Conservation (phyloP, 2,888 invertebrate genomes). For the Drosophila neotestacea region DNA sequence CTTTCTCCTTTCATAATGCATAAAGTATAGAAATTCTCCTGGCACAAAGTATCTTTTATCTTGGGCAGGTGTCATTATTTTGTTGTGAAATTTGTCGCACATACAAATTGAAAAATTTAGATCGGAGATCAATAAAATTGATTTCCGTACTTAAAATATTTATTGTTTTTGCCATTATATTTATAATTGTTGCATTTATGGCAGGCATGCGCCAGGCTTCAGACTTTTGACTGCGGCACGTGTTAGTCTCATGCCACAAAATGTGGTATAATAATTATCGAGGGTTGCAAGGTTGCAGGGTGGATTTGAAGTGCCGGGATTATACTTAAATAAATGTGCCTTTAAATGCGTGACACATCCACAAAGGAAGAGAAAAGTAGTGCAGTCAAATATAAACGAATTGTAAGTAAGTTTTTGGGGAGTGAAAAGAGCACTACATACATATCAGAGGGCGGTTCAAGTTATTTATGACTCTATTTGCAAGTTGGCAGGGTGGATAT, state of each 20-base stretch:
- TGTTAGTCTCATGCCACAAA: conserved; percentile 25
- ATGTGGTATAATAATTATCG: conserved; percentile 30
- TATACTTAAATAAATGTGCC: conserved; percentile 38
- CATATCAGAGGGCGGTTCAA: conserved; percentile 23
- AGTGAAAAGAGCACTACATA: conserved; percentile 7
- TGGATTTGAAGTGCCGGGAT: conserved; percentile 45
- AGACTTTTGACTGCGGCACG: conserved; percentile 54
- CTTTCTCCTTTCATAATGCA: neutral
- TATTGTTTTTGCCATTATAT: conserved; percentile 11
- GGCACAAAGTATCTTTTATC: conserved; percentile 11
- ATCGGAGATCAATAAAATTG: conserved; percentile 48
- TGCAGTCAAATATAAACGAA: conserved; percentile 30
- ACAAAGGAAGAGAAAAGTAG: conserved; percentile 19
- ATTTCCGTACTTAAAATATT: conserved; percentile 22
- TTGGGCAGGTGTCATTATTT: conserved; percentile 42
- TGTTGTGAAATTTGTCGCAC: conserved; percentile 20
- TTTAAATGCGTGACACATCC: conserved; percentile 48
- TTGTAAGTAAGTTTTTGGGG: conserved; percentile 32
- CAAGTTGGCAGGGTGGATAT: conserved; percentile 29
- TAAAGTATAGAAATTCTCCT: neutral
- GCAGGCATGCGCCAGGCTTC: conserved; percentile 29
- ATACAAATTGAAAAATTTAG: conserved; percentile 49
- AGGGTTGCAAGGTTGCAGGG: conserved; percentile 38
- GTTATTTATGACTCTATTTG: conserved; percentile 70
- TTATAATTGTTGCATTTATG: conserved; percentile 26